Base-by-base conservation (phyloP, 2,888 invertebrate species). In the Ophioninae sp. region DNA sequence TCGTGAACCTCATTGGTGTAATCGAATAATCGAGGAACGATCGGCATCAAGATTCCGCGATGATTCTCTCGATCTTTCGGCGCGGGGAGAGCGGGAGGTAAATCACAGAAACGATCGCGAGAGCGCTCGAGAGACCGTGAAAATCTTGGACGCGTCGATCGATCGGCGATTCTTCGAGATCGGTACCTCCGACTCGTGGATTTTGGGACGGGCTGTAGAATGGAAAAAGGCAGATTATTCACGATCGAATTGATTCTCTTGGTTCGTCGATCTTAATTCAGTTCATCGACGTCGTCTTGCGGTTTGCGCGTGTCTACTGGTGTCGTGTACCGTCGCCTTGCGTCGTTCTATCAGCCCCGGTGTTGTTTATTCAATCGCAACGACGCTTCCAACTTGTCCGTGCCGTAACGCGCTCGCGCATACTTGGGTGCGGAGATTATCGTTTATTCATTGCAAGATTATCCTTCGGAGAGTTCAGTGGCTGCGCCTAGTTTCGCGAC, bases 391-490 rank as follows among this genome's bases (percentile, higher is more conserved):
- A 82, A 30, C 75, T 76, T 76, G 75, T 67, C 75, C 64, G 65
- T 79, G 73, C 72, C 65, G 72, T 79, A 68, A 72, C 76, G 72
- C 76, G 83, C 83, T 79, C 76, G 72, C 76, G 83, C 83, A 83
- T 83, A 83, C 83, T 75, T 83, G 83, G 83, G 83, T 83, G 83
- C 85, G 86, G 84, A 85, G 88, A 90, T 90, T 89, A 90, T 90
- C 90, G 89, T 90, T 91, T 90, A 90, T 91, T 90, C 91, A 91
- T 88, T 90, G 89, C 87, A 86, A 87, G 89, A 91, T 90, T 91
- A 91, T 91, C 91, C 91, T 91, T 91, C 91, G 86, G 79, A 79
- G 91, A 90, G 91, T 91, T 90, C 91, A 90, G 88, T 91, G 90
- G 89, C 91, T 91, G 89, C 90, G 88, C 91, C 91, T 90, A 91